Base-by-base conservation (phyloP, 2,113 vertebrate genomes). In the Pollachius pollachius region DNA sequence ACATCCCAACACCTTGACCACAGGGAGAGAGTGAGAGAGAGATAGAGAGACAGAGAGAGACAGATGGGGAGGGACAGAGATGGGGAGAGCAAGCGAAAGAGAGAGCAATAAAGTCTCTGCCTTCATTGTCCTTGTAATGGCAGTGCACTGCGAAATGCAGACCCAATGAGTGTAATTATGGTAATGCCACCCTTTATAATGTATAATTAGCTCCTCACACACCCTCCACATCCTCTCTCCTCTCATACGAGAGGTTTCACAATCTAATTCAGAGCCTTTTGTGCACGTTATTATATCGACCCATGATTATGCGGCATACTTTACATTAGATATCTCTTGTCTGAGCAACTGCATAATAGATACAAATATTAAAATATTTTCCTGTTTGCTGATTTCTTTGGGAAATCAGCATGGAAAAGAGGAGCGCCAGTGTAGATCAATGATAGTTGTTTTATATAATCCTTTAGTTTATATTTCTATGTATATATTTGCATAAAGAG, bases 121-220 rank as follows among this genome's bases (percentile, higher is more conserved):
- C 60, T 68, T 87, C 82, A 83, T 86, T 85, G 78, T 88, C 66
- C 70, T 77, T 76, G n/a, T 84, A 88, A 85, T 82, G 73, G 76
- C 63, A 69, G 72, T 18, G 3, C 72, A 63, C 75, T 77, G 70
- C 62, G 81, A 85, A 89, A 86, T 80, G 76, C 67, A 71, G 71
- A 68, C 73, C 78, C 81, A 87, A 89, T 89, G 64, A 85, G 76
- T 84, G 64, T 88, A 84, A 88, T 90, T 89, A 87, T 84, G 78
- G 18, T 88, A 89, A 89, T 84, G 66, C 62, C 73, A 83, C 74
- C 61, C 76, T 80, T 86, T 85, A 68, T 82, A 85, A 86, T 85
- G 79, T 85, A 82, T 88, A 77, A 88, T 89, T 87, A 88, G 77
- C 81, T 80, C 75, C 77, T 74, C 82, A 85, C 72, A 83, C 73